These are phyloP conservation scores for Eupristina koningsbergeri DNA, from an alignment of 1,140 invertebrate species.

Conservation along the genomic window DNA sequence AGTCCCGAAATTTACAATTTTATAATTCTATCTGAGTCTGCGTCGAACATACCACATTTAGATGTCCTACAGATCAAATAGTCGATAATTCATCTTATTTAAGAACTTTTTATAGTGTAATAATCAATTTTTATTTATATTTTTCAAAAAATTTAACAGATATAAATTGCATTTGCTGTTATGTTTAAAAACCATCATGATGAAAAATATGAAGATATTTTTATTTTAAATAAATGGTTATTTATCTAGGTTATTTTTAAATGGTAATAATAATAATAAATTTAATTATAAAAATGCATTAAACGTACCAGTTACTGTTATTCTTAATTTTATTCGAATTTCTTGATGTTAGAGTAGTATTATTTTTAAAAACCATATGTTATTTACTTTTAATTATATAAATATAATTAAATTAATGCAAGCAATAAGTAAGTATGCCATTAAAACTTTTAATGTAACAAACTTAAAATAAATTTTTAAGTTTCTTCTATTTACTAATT, in stretches of 20 bases:
- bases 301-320: neutral
- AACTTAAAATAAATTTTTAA: neutral
- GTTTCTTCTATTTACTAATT: neutral
- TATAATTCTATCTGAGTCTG: too few relatives aligned
- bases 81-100: too few relatives aligned
- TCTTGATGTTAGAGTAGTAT: neutral
- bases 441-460: neutral
- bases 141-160: slow-evolving; percentile 2
- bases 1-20: too few relatives aligned
- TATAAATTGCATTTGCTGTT: slow-evolving; percentile 15
- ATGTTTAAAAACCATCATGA: slow-evolving; percentile 36
- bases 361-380: neutral
- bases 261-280: slow-evolving; percentile 43
- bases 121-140: neutral
- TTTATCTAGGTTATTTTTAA: slow-evolving; percentile 50
- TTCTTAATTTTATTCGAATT: neutral
- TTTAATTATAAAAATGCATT: slow-evolving; percentile 42
- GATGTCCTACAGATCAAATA: too few relatives aligned
- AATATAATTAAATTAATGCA: neutral
- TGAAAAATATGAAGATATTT: slow-evolving; percentile 40
- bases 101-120: too few relatives aligned
- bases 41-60: too few relatives aligned
- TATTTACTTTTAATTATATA: neutral
- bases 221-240: slow-evolving; percentile 43
- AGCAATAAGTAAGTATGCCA: neutral